Evolutionary conservation across 2,888 invertebrate genomes (phyloP).

Genomic region (Chymomyza caudatula): DNA sequence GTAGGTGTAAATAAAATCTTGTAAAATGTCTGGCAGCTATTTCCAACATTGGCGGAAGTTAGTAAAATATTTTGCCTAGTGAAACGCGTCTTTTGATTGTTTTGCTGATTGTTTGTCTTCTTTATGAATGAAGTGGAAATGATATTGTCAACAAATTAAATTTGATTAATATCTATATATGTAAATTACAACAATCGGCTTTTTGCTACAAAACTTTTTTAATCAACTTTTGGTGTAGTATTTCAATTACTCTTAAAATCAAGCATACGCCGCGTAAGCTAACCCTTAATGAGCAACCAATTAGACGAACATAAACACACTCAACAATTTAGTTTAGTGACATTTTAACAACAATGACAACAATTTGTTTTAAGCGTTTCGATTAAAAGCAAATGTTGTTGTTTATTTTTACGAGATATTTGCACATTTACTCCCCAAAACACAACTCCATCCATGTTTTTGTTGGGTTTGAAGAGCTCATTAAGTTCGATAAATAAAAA

Average conservation of each 20-base stretch:
- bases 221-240: background rate
- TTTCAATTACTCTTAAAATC: background rate
- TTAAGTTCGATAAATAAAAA: slow-evolving; percentile 27
- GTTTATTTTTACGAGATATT: slow-evolving; percentile 42
- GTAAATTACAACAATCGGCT: background rate
- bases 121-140: background rate
- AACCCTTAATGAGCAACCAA: background rate
- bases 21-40: slow-evolving; percentile 48
- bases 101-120: slow-evolving; percentile 38
- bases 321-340: background rate
- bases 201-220: too few relatives aligned
- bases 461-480: slow-evolving; percentile 18
- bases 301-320: background rate
- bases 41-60: slow-evolving; percentile 47
- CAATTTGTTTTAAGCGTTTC: slow-evolving; percentile 19
- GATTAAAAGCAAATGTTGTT: slow-evolving; percentile 24
- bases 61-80: slow-evolving; percentile 41
- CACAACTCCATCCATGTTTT: background rate
- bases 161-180: background rate
- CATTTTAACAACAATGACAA: slow-evolving; percentile 3
- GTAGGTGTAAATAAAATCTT: slow-evolving; percentile 70
- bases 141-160: slow-evolving; percentile 38
- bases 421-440: background rate
- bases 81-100: slow-evolving; percentile 3
- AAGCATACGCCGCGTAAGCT: background rate